Evolutionary conservation across 2,888 invertebrate genomes (phyloP), one percentile per base, ranked within the genome.

Genomic region (Meiosimyza platycephala): DNA sequence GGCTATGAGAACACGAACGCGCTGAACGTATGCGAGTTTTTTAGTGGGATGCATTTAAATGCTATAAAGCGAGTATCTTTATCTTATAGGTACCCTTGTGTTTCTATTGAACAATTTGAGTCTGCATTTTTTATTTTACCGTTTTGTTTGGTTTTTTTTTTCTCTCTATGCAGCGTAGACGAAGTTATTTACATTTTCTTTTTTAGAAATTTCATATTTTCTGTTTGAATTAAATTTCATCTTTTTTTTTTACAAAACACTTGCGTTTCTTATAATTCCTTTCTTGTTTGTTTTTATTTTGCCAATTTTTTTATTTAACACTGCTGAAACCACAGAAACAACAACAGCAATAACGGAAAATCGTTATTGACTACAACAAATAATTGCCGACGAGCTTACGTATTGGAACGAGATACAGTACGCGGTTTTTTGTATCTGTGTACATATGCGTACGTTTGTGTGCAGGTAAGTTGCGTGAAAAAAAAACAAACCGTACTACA

Each of bases 401-500:
- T 48, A 18, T 48, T 48, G 13, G 7, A 18, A 47, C 67, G 67
- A 7, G 16, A 40, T 15, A 47, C 16, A 48, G 18, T 1, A 40
- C 47, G 15, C 40, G 16, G 40, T n/a, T 40, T n/a, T 28, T 33
- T 47, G n/a, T 40, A 33, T 40, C 11, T 40, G 12, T 62, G 40
- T 40, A 40, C 40, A 40, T 62, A 47, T 62, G 28, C 33, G 33
- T 28, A 62, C 60, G 60, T n/a, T 60, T 62, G 11, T 62, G 15
- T 62, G 18, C 4, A 6, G 15, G 51, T 74, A 12, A 48, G 50
- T 33, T 72, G 68, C 68, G 72, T 64, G 67, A 65, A 71, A 13
- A 63, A 52, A 57, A 67, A 71, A 71, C 64, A 74, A 72, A 54
- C 74, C 76, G 77, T 72, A 71, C 40, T 68, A 60, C 67, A 66